Conservation (phyloP, 2,888 invertebrate genomes). For the Harpagoxenus sublaevis region DNA sequence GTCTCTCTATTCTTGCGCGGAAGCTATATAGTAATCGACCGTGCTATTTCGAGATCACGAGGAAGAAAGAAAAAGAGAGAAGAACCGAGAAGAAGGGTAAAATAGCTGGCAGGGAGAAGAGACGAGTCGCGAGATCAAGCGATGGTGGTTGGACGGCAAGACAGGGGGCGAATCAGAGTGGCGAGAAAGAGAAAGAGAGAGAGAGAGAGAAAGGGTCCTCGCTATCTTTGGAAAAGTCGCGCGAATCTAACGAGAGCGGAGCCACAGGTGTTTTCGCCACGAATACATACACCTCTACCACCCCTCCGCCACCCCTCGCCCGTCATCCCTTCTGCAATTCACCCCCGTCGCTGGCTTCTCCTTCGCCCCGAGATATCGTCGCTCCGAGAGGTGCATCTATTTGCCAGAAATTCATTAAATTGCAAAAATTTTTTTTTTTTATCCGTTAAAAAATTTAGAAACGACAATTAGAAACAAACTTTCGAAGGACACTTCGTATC, state of each 20-base stretch:
- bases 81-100: constrained; percentile 13
- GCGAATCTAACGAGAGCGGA: constrained; percentile 75
- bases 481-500: not conserved
- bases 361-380: constrained; percentile 52
- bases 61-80: constrained; percentile 20
- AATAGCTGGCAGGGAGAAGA: constrained; percentile 18
- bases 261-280: constrained; percentile 77
- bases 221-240: constrained; percentile 77
- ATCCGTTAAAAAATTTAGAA: not conserved
- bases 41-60: constrained; percentile 64
- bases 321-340: constrained; percentile 33
- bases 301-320: constrained; percentile 28
- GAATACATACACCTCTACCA: constrained; percentile 70
- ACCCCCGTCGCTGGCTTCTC: constrained; percentile 49
- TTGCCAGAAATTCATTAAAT: not conserved
- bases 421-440: not conserved
- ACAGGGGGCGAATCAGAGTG: constrained; percentile 15
- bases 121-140: constrained; percentile 26
- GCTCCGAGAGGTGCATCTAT: not conserved
- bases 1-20: constrained; percentile 68
- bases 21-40: constrained; percentile 66
- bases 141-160: constrained; percentile 26
- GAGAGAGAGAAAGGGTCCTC: constrained; percentile 46
- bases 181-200: constrained; percentile 19
- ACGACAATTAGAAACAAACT: not conserved